Base-by-base conservation (phyloP, 2,888 invertebrate genomes). In the Ormyrus thymus region DNA sequence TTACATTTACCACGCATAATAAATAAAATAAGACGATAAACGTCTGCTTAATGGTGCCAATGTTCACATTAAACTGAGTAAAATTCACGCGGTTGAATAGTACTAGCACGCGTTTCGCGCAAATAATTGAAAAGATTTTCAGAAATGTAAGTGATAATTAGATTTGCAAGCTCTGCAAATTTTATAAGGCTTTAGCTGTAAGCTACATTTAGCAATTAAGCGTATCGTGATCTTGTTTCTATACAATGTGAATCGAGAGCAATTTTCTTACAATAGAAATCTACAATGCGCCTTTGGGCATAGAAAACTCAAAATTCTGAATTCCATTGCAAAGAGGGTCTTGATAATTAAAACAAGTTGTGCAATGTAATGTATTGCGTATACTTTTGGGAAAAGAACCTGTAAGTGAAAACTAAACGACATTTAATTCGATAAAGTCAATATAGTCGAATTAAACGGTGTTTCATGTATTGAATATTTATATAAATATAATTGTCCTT, bases 381-480 rank as follows among this genome's bases (percentile, higher is more conserved):
- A 86, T 81, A 86, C 84, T 79, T 72, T 70, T 55, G 10, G 65
- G 51, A 11, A 82, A 82, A 79, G 15, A 84, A 82, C 29, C 29
- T 29, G 29, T 29, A 83, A 84, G 81, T 83, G 84, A 64, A 68
- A 66, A 64, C 29, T 51, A 61, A 70, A 66, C 50, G 15, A 75
- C 15, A 84, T 84, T 84, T 86, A 84, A 86, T 83, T 85, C 83
- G 82, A 84, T 84, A 83, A 84, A 83, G 84, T 86, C 84, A 85
- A 68, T 76, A 80, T 74, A n/a, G 11, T 76, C 72, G 68, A 80
- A 68, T 79, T 68, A 55, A 61, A 76, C 55, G 58, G 55, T 62
- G 61, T 68, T 76, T 76, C 71, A 72, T 79, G 71, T 76, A 79
- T 58, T 73, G 11, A 71, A 43, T 76, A 80, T 80, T 76, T 68